phyloP scores from a whole-genome alignment of 2,113 vertebrate genomes.

The Coturnix japonica region DNA sequence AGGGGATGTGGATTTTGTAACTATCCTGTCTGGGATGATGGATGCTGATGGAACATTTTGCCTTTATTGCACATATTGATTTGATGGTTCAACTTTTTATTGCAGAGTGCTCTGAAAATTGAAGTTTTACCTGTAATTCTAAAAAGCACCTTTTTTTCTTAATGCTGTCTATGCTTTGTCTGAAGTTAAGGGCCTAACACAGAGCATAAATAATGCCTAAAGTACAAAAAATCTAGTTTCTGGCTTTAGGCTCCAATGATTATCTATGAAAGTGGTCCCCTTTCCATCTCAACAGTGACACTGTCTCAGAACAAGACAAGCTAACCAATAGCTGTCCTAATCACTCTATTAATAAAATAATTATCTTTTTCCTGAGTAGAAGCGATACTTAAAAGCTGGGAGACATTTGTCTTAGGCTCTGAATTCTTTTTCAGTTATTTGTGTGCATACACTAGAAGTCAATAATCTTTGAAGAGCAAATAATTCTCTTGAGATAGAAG shows the following conservation, averaged over 20 bases:
- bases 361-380: not conserved
- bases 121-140: not conserved
- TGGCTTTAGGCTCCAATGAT: not conserved
- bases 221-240: not conserved
- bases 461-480: not conserved
- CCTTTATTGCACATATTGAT: not conserved
- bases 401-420: not conserved
- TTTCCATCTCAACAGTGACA: not conserved
- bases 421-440: not conserved
- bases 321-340: not conserved
- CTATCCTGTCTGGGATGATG: not conserved
- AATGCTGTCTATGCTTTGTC: not conserved
- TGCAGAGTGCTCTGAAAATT: not conserved
- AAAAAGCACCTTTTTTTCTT: not conserved
- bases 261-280: not conserved
- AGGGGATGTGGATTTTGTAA: not conserved
- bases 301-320: not conserved
- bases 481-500: not conserved
- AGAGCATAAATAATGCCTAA: not conserved
- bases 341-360: not conserved
- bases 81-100: not conserved
- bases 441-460: not conserved
- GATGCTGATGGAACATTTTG: not conserved
- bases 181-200: not conserved
- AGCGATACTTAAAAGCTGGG: not conserved